Evolutionary conservation across 2,113 vertebrate genomes (phyloP).

Genomic region (Toxotes jaculatrix): DNA sequence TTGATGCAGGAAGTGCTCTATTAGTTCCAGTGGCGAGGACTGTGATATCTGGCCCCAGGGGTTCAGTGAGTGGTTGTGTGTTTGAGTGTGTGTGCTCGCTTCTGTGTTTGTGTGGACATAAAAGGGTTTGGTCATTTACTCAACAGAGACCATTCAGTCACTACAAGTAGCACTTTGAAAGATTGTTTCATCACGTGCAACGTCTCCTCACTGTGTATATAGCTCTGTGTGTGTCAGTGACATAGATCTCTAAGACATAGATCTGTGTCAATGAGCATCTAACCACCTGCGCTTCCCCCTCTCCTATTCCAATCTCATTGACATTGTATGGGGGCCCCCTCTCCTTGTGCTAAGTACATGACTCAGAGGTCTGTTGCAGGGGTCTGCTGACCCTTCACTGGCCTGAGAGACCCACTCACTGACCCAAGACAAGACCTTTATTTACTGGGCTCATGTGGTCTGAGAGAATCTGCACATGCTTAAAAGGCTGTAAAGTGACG

Average conservation of each 20-base stretch:
- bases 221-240: not conserved
- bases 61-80: slow-evolving; percentile 59
- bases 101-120: slow-evolving; percentile 28
- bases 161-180: slow-evolving; percentile 34
- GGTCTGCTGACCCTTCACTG: slow-evolving; percentile 50
- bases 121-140: slow-evolving; percentile 55
- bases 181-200: slow-evolving; percentile 37
- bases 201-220: slow-evolving; percentile 18
- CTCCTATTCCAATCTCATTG: slow-evolving; percentile 19
- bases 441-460: slow-evolving; percentile 41
- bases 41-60: slow-evolving; percentile 79
- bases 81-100: slow-evolving; percentile 39
- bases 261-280: slow-evolving; percentile 47
- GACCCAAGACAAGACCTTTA: slow-evolving; percentile 59
- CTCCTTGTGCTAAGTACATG: slow-evolving; percentile 55
- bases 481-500: slow-evolving; percentile 46
- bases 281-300: slow-evolving; percentile 35
- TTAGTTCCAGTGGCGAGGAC: slow-evolving; percentile 81
- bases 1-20: slow-evolving; percentile 81
- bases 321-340: slow-evolving; percentile 20
- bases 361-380: slow-evolving; percentile 47
- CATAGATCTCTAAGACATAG: not conserved
- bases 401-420: slow-evolving; percentile 29
- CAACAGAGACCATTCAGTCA: slow-evolving; percentile 26
- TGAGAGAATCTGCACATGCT: slow-evolving; percentile 23